Evolutionary conservation across 2,113 vertebrate genomes (phyloP).

Genomic region (Garra rufa): DNA sequence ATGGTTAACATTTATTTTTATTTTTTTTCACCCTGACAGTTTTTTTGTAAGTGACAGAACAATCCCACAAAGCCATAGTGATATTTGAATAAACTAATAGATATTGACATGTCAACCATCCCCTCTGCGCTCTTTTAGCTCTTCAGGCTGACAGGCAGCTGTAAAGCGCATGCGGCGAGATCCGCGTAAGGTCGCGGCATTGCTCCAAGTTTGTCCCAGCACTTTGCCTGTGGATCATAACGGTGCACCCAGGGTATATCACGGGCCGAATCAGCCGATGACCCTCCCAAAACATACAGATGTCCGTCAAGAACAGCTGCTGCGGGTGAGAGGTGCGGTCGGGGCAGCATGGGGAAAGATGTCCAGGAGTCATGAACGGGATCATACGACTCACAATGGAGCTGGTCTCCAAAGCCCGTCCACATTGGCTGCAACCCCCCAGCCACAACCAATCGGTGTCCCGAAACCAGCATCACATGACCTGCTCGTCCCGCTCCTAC

Average conservation of each 20-base stretch:
- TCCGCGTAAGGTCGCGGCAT: conserved; percentile 72
- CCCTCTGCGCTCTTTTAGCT: neutral
- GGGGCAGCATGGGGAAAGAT: conserved; percentile 71
- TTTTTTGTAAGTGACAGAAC: no score
- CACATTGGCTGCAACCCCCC: conserved; percentile 68
- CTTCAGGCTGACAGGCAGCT: conserved; percentile 51
- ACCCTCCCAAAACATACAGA: conserved; percentile 78
- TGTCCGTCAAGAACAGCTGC: conserved; percentile 74
- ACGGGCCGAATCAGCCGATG: conserved; percentile 75
- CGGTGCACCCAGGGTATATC: conserved; percentile 77
- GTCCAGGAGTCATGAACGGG: conserved; percentile 70
- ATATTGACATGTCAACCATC: no score
- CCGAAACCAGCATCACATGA: conserved; percentile 76
- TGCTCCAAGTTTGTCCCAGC: conserved; percentile 79
- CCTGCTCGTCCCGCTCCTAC: conserved; percentile 71
- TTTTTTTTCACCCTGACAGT: no score
- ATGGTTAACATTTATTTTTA: no score
- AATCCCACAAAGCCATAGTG: no score
- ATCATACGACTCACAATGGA: conserved; percentile 78
- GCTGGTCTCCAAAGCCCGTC: conserved; percentile 72
- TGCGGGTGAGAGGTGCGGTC: conserved; percentile 76
- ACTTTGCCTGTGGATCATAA: conserved; percentile 69
- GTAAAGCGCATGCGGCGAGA: conserved; percentile 72
- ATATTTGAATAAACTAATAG: no score
- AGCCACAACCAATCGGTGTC: conserved; percentile 75